phyloP scores from a whole-genome alignment of 2,888 invertebrate genomes.

The Boloria euphrosyne region DNA sequence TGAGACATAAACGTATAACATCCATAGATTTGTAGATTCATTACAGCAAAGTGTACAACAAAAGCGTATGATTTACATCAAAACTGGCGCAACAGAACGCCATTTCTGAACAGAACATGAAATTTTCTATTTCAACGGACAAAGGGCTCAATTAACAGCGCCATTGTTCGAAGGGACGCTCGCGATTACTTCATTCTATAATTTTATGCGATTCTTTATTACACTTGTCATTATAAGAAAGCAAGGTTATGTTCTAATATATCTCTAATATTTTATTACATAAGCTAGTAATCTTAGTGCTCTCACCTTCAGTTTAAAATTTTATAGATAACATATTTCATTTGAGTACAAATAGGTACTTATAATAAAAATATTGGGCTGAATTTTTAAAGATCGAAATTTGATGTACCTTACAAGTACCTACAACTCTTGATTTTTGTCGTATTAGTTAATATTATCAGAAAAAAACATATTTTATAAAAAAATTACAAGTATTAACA shows the following conservation, averaged over 20 bases:
- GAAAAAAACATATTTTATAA: too few relatives aligned
- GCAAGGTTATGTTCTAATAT: conserved; percentile 15
- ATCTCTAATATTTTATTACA: too few relatives aligned
- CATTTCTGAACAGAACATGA: conserved; percentile 68
- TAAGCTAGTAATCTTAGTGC: too few relatives aligned
- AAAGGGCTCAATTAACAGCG: conserved; percentile 76
- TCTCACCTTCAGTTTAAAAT: too few relatives aligned
- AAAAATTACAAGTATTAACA: too few relatives aligned
- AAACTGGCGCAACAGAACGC: conserved; percentile 69
- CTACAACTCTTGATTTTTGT: too few relatives aligned
- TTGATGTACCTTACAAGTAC: too few relatives aligned
- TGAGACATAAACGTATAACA: not conserved
- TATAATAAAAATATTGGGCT: too few relatives aligned
- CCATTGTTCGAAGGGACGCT: conserved; percentile 68
- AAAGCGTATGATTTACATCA: conserved; percentile 73
- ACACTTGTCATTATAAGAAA: conserved; percentile 41
- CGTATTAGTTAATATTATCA: too few relatives aligned
- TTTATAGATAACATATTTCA: too few relatives aligned
- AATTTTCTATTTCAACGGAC: conserved; percentile 78
- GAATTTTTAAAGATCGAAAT: too few relatives aligned
- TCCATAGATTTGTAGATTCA: conserved; percentile 39
- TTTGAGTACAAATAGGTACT: too few relatives aligned
- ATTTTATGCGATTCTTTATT: conserved; percentile 66
- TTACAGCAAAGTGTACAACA: conserved; percentile 54
- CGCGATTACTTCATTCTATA: conserved; percentile 76